These are phyloP conservation scores for Pegea sp. DNA, from an alignment of 23 tunicate genomes.

Conservation along the genomic window DNA sequence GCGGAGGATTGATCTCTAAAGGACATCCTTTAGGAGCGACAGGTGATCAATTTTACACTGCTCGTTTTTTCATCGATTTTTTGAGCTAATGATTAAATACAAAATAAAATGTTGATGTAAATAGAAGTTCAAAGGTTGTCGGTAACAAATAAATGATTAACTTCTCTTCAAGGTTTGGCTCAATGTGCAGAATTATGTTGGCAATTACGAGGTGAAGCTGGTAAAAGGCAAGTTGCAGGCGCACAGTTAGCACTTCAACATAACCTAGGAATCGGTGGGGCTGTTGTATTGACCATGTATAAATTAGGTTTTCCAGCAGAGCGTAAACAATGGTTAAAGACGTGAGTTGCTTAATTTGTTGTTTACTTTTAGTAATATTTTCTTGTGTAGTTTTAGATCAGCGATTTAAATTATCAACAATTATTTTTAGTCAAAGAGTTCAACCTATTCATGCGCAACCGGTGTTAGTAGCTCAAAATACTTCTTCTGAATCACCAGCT, in stretches of 20 bases:
- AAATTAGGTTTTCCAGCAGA: conserved; percentile 96
- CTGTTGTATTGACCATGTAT: conserved; percentile 83
- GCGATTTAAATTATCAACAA: not conserved
- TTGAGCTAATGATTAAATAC: no score
- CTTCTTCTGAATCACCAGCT: conserved; percentile 42
- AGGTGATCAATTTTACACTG: no score
- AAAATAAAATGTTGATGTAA: no score
- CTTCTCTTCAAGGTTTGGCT: conserved; percentile 73
- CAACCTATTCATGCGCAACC: conserved; percentile 29
- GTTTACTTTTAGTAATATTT: not conserved
- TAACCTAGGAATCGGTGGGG: conserved; percentile 93
- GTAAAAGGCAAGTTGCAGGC: conserved; percentile 70
- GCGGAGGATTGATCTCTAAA: conserved; percentile 95
- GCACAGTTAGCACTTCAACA: conserved; percentile 79
- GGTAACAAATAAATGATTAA: not conserved
- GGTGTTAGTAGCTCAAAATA: conserved; percentile 7
- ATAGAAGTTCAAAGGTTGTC: no score
- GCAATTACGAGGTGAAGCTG: conserved; percentile 97
- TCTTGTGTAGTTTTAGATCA: not conserved
- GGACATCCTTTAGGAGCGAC: conserved; percentile 99
- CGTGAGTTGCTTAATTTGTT: conserved; percentile 7
- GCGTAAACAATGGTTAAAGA: conserved; percentile 34
- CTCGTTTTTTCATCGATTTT: no score
- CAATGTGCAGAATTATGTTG: conserved; percentile 93
- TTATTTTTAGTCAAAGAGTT: not conserved